Evolutionary conservation across 2,888 invertebrate species (phyloP), one percentile per base, ranked within the genome.

Genomic region (Spodoptera exigua): DNA sequence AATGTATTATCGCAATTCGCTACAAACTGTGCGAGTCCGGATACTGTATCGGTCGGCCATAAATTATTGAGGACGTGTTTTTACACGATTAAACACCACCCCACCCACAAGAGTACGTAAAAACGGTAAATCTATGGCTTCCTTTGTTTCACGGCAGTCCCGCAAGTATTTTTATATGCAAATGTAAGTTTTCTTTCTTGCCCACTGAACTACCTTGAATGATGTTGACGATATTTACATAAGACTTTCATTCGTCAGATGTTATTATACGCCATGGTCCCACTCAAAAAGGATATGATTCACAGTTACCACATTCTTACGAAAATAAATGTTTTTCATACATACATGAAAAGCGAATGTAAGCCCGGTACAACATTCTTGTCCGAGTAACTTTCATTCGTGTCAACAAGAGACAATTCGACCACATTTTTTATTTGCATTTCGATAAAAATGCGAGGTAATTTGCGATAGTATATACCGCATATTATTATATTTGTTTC

Each of bases 1-100:
- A 70, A 78, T 79, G 70, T 78, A 74, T 74, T 74, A 75, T 75
- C 45, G 60, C 27, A 65, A 71, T 72, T 65, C 47, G 51, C 36
- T 18, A 60, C 51, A 54, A 67, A 46, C 32, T 51, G 12, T 34
- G 27, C 45, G 13, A 48, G 17, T 66, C 53, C 14, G 44, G n/a
- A 32, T 21, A 40, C 32, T 18, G 16, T 13, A 7, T 10, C 41
- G 45, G 14, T 46, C 67, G 51, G 3, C 57, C 61, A 43, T 54
- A 54, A 54, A 71, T 69, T 65, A 59, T 52, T 61, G 54, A 52
- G 32, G 39, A 21, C 14, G 45, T 40, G 45, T 53, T 63, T 74
- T 61, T 52, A 55, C 59, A 49, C 54, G 48, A 72, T 59, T 58
- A 39, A 53, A 60, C 46, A 49, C 40, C 39, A 40, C 47, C 21